Evolutionary conservation across 2,888 invertebrate species (phyloP).

Genomic region (Serrognathus titanus): DNA sequence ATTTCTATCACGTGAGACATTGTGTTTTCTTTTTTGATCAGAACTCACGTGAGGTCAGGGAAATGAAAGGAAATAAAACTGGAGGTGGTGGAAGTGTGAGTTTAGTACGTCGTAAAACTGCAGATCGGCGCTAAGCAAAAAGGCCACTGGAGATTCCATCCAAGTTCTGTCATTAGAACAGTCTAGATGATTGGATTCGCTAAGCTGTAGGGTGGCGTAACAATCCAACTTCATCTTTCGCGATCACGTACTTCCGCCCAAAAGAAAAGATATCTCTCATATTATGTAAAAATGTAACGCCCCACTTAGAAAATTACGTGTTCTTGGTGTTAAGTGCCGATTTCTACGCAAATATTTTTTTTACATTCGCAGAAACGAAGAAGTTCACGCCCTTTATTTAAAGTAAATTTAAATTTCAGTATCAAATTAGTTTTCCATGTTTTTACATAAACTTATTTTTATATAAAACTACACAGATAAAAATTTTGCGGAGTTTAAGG

Average conservation of each 20-base stretch:
- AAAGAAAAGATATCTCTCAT: background rate
- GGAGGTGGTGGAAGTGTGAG: constrained; percentile 31
- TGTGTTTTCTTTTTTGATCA: constrained; percentile 1
- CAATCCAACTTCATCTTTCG: constrained; percentile 13
- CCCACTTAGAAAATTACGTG: too few relatives aligned
- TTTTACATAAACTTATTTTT: too few relatives aligned
- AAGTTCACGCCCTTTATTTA: too few relatives aligned
- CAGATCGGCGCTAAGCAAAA: constrained; percentile 34
- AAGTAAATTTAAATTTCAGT: too few relatives aligned
- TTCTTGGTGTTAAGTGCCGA: too few relatives aligned
- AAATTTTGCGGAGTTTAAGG: too few relatives aligned
- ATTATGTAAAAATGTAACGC: background rate
- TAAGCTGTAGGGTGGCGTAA: constrained; percentile 36
- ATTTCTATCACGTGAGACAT: too few relatives aligned
- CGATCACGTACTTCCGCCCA: background rate
- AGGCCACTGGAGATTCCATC: constrained; percentile 39
- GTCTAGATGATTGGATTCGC: constrained; percentile 41
- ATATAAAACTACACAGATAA: too few relatives aligned
- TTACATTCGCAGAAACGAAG: too few relatives aligned
- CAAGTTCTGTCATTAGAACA: constrained; percentile 39
- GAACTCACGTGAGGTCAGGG: constrained; percentile 38
- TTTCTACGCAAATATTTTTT: too few relatives aligned
- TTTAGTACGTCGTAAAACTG: constrained; percentile 41
- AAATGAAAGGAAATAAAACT: constrained; percentile 38
- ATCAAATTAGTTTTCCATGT: too few relatives aligned